Conservation (phyloP, 1,140 invertebrate genomes). For the Sycobia sp. region DNA sequence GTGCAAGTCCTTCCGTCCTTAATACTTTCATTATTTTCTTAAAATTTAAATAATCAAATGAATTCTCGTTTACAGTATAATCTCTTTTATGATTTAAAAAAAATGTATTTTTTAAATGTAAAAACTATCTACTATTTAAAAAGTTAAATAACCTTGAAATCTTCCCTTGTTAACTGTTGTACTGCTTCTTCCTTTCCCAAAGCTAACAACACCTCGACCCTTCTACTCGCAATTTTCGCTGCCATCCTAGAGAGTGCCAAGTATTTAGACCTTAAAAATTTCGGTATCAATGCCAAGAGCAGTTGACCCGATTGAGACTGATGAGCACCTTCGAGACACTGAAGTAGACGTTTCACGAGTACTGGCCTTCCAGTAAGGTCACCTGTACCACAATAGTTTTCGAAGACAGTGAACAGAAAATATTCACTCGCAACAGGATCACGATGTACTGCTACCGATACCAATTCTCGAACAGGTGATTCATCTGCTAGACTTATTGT, state of each 20-base stretch:
- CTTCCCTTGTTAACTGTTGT: slow-evolving; percentile 66
- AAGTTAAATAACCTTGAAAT: slow-evolving; percentile 54
- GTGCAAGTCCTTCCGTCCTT: slow-evolving; percentile 59
- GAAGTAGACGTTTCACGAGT: slow-evolving; percentile 65
- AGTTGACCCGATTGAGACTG: slow-evolving; percentile 69
- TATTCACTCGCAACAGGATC: slow-evolving; percentile 72
- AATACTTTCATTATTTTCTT: slow-evolving; percentile 62
- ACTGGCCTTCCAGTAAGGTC: slow-evolving; percentile 52
- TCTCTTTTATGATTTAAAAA: too few species aligned
- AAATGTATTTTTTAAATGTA: background rate
- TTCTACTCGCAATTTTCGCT: slow-evolving; percentile 66
- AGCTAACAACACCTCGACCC: slow-evolving; percentile 69
- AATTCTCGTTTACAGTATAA: background rate
- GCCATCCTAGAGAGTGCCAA: slow-evolving; percentile 67
- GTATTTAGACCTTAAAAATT: slow-evolving; percentile 66
- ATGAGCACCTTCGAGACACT: slow-evolving; percentile 72
- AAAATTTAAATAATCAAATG: background rate
- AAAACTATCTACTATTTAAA: background rate
- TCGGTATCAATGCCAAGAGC: slow-evolving; percentile 66
- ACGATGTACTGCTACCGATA: slow-evolving; percentile 66
- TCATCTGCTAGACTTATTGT: slow-evolving; percentile 68
- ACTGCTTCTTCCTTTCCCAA: slow-evolving; percentile 60
- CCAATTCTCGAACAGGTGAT: slow-evolving; percentile 70
- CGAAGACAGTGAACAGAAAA: slow-evolving; percentile 74
- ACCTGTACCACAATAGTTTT: slow-evolving; percentile 54